Evolutionary conservation across 2,113 vertebrate genomes (phyloP).

Genomic region (Melospiza georgiana): DNA sequence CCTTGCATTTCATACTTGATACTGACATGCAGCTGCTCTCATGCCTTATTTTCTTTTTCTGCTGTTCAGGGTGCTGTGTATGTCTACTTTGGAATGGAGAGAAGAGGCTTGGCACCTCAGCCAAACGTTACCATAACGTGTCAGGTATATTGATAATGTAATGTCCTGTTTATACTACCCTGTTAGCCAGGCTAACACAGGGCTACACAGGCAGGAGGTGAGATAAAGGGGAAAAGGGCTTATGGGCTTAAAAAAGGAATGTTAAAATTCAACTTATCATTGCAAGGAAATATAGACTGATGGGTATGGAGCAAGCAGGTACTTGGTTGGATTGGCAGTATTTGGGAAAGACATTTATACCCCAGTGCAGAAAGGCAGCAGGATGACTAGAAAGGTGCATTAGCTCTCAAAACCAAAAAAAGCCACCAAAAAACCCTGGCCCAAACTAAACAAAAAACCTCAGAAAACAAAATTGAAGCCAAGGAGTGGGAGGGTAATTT

Average conservation of each 20-base stretch:
- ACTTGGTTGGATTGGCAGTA: not conserved
- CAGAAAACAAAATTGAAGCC: not conserved
- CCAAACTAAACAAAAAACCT: not conserved
- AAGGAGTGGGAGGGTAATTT: not conserved
- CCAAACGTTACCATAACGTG: conserved; percentile 74
- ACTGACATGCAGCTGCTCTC: not conserved
- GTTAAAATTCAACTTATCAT: not conserved
- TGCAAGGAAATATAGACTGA: not conserved
- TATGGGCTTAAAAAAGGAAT: not conserved
- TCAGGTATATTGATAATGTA: conserved; percentile 51
- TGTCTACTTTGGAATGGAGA: conserved; percentile 66
- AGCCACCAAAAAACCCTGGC: rapidly evolving
- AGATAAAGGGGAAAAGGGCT: not conserved
- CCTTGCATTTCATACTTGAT: not conserved
- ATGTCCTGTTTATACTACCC: not conserved
- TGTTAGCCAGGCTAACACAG: not conserved
- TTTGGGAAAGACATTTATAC: not conserved
- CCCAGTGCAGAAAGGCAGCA: not conserved
- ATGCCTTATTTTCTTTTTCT: not conserved
- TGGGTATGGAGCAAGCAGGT: not conserved
- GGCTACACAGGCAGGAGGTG: not conserved
- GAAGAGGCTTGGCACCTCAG: conserved; percentile 25
- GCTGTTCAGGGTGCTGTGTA: conserved; percentile 74
- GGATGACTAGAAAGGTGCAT: not conserved
- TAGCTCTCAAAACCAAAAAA: not conserved